Evolutionary conservation across 2,888 invertebrate species (phyloP).

Genomic region (Plusia festucae): DNA sequence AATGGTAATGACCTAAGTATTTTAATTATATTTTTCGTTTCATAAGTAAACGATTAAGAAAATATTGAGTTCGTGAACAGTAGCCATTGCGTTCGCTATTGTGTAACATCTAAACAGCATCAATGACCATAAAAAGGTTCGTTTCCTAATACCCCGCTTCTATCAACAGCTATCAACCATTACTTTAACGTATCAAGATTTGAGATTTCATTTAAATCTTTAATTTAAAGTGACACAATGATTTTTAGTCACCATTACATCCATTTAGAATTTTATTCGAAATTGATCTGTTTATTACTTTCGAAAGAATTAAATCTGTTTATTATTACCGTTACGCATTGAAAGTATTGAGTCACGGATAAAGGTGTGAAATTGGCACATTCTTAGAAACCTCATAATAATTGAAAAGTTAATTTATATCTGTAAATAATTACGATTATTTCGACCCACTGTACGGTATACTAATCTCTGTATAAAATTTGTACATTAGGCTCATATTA

Average conservation of each 20-base stretch:
- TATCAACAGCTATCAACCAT: conserved; percentile 10
- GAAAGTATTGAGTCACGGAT: background rate
- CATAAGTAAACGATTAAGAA: conserved; percentile 22
- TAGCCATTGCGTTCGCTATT: conserved; percentile 24
- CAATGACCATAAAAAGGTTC: conserved; percentile 11
- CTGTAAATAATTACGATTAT: background rate
- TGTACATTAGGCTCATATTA: no score
- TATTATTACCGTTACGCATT: conserved; percentile 4
- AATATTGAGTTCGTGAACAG: conserved; percentile 28
- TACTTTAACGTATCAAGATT: conserved; percentile 10
- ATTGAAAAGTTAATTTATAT: background rate
- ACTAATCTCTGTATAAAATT: background rate
- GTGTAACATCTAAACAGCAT: conserved; percentile 25
- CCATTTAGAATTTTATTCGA: background rate
- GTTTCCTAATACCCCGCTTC: conserved; percentile 14
- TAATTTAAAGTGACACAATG: conserved; percentile 1
- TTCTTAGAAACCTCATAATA: background rate
- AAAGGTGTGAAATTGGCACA: conserved; percentile 1
- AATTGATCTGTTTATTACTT: conserved; percentile 2
- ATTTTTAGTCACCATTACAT: background rate
- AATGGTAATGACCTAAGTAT: conserved; percentile 1
- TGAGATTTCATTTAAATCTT: background rate
- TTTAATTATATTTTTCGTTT: background rate
- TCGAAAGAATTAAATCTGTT: conserved; percentile 3
- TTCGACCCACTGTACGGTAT: background rate